A percentile compares a stretch with the other conserved stretches of the same genome.
phyloP scores from a whole-genome alignment of 2,888 invertebrate species.

The Amphipyra berbera region DNA sequence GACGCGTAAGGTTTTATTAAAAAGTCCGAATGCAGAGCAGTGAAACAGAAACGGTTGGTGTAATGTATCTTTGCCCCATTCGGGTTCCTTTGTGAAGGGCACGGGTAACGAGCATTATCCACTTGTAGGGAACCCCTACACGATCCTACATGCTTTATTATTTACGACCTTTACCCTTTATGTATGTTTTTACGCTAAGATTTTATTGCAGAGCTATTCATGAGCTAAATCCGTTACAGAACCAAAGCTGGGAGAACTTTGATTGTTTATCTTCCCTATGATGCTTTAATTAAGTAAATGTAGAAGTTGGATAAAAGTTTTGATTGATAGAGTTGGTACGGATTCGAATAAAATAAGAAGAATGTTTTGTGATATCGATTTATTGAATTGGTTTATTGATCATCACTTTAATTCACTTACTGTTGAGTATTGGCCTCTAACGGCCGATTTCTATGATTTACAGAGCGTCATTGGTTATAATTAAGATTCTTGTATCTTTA shows the following conservation, averaged over 20 bases:
- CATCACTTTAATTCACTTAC: no score
- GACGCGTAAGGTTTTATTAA: conserved; percentile 73
- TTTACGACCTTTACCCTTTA: conserved; percentile 87
- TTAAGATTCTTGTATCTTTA: no score
- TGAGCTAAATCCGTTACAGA: conserved; percentile 79
- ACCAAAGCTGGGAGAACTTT: conserved; percentile 67
- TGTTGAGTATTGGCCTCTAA: no score
- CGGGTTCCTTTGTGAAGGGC: conserved; percentile 84
- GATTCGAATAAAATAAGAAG: neutral
- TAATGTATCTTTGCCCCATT: conserved; percentile 86
- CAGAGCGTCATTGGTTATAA: no score
- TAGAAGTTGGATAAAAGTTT: neutral
- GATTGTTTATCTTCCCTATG: conserved; percentile 41
- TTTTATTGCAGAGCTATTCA: conserved; percentile 87
- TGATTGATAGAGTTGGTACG: conserved; percentile 10
- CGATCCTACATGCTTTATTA: conserved; percentile 86
- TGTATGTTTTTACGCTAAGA: conserved; percentile 88
- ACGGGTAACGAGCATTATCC: conserved; percentile 85
- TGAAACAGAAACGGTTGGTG: conserved; percentile 80
- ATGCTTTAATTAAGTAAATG: conserved; percentile 33
- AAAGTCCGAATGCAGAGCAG: conserved; percentile 74
- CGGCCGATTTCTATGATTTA: no score
- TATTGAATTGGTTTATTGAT: no score
- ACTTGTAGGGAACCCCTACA: conserved; percentile 77
- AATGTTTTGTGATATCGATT: no score